These are phyloP conservation scores for Drosophila hamatofila DNA, from an alignment of 2,888 invertebrate genomes.

Conservation along the genomic window DNA sequence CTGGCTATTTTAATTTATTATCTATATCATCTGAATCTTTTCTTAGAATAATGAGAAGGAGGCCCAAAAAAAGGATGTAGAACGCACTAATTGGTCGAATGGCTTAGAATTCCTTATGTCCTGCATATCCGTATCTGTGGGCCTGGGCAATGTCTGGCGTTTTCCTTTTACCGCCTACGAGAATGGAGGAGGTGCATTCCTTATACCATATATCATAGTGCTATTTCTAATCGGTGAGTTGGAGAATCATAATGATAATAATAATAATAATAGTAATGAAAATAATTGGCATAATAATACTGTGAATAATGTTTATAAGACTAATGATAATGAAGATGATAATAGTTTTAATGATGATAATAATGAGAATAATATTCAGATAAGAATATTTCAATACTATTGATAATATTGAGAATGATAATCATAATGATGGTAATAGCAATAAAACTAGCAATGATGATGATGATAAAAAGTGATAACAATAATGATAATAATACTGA, in stretches of 20 bases:
- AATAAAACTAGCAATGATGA: not conserved
- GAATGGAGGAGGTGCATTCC: conserved; percentile 91
- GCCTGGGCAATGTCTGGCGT: conserved; percentile 90
- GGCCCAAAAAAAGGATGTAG: conserved; percentile 22
- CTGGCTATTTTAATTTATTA: too few relatives aligned
- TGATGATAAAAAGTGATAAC: not conserved
- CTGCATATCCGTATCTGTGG: conserved; percentile 91
- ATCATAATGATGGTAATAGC: not conserved
- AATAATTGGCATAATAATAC: not conserved
- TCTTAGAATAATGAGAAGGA: conserved; percentile 59
- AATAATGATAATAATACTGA: not conserved
- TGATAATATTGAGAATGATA: not conserved
- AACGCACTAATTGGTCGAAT: conserved; percentile 83
- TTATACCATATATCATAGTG: conserved; percentile 90
- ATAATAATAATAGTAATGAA: not conserved
- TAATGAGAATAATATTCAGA: too few relatives aligned
- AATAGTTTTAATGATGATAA: not conserved
- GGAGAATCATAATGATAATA: too few relatives aligned
- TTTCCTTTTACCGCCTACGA: conserved; percentile 89
- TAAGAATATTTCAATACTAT: too few relatives aligned
- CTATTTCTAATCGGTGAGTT: conserved; percentile 87
- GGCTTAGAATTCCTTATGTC: conserved; percentile 91
- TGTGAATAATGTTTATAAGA: too few relatives aligned
- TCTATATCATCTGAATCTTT: not conserved
- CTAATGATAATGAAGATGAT: not conserved